Evolutionary conservation across 2,888 invertebrate genomes (phyloP), one percentile per base, ranked within the genome.

Genomic region (Hermaeophaga mercurialis): DNA sequence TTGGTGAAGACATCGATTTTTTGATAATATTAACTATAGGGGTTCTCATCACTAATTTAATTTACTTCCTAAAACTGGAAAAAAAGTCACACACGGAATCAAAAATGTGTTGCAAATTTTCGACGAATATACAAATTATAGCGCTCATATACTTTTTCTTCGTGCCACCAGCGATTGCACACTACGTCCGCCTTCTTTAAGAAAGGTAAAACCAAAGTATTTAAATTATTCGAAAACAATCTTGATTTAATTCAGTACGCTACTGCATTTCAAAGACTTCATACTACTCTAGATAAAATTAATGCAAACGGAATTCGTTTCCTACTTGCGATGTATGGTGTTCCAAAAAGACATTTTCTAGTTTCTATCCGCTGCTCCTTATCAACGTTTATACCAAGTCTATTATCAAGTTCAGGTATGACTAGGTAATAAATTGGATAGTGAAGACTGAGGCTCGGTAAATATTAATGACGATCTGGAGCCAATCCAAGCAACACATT

Each of bases 381-480:
- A 17, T 59, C 56, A 59, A 59, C 59, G 60, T 31, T 34, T 56
- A 6, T 33, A 33, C n/a, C 33, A n/a, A 7, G 33, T 33, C 5
- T 33, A 33, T 11, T 50, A 31, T 61, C 56, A 61, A 56, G 41
- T 61, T 61, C 48, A 58, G 36, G 18, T 12, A 14, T 58, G 58
- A 34, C 58, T 39, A 26, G 58, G 46, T 19, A 34, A 46, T 47
- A 24, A 57, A 22, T 22, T 57, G 28, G 33, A 57, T 34, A 53
- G 46, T n/a, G 31, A 34, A 58, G 58, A 55, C 33, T 57, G 46
- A 50, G 31, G 55, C 22, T 46, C 46, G 33, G 52, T 52, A 41
- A 56, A 50, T 22, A 34, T 47, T 8, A 15, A 59, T 43, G 41
- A 56, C 56, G 38, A 3, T 46, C 48, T 54, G n/a, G 44, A 58